Base-by-base conservation (phyloP, 2,113 vertebrate genomes). In the Dromas ardeola region DNA sequence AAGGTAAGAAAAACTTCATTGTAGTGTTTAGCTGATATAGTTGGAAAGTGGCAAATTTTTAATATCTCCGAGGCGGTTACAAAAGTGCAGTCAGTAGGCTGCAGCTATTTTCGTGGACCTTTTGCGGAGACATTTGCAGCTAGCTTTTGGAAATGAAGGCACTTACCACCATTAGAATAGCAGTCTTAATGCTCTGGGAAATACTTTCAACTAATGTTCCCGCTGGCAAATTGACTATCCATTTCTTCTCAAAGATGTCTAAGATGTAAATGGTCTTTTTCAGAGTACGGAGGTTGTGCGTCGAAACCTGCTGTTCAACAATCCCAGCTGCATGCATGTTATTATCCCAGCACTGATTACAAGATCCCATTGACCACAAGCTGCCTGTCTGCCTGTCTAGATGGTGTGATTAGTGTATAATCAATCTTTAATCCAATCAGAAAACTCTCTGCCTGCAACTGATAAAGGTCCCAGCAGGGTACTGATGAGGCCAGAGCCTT, bases 391-490 rank as follows among this genome's bases (percentile, higher is more conserved):
- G 96, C 97, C 97, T 95, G 98, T 98, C 97, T 98, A 95, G 93
- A 93, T 96, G 73, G 77, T 95, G 82, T 98, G 98, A 98, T 98
- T 98, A 95, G 97, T 92, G 96, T 95, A 97, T 97, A 98, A 98
- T 98, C 98, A 98, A 98, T 98, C 98, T 98, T 92, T 98, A 98
- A 98, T 98, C 99, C 98, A 98, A 98, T 99, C 98, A 98, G 98
- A 98, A 98, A 96, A 91, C 95, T 95, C 95, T 72, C 98, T 98
- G 98, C 65, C 95, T 98, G 96, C 96, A 97, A 98, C 95, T 98
- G 98, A 98, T 98, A 98, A 98, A 98, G 95, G 97, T 98, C 98
- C 98, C 97, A 30, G 98, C 96, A 97, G 98, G 98, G 96, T 97
- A 98, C 98, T 98, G 98, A 98, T 98, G 98, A 98, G 96, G 97